phyloP scores from a whole-genome alignment of 2,113 vertebrate species.

The Athene cunicularia region DNA sequence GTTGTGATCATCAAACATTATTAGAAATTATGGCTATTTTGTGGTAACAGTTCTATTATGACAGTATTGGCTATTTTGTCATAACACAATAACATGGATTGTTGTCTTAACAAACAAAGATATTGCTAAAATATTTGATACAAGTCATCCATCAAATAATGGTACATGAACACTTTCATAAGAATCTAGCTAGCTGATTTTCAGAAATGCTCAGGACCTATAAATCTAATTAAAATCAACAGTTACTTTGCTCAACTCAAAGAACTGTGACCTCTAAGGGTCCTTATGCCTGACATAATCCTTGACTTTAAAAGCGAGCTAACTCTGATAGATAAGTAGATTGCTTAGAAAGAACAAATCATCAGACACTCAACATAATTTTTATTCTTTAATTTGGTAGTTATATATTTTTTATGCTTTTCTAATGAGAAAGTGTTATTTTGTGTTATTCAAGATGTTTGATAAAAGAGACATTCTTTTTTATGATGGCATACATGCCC shows the following conservation, averaged over 20 bases:
- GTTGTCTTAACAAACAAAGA: not conserved
- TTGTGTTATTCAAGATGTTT: not conserved
- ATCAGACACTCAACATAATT: not conserved
- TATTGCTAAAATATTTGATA: not conserved
- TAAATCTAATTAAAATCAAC: not conserved
- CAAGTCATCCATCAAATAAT: not conserved
- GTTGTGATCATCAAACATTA: not conserved
- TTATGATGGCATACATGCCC: not conserved
- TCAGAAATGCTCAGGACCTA: not conserved
- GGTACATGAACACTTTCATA: not conserved
- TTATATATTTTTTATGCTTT: not conserved
- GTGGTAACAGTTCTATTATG: not conserved
- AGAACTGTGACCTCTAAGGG: not conserved
- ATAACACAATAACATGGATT: not conserved
- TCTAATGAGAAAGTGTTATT: not conserved
- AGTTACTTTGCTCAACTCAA: not conserved
- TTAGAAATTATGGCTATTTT: not conserved
- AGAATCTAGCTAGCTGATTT: not conserved
- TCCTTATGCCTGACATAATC: not conserved
- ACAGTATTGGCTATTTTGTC: not conserved
- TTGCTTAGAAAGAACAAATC: not conserved
- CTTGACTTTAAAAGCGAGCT: not conserved
- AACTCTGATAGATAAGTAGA: not conserved
- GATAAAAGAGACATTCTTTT: not conserved
- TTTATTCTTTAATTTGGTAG: not conserved